A percentile compares a stretch with the other conserved stretches of the same genome.
Conservation (phyloP, 2,113 vertebrate genomes). For the Engystomops pustulosus region DNA sequence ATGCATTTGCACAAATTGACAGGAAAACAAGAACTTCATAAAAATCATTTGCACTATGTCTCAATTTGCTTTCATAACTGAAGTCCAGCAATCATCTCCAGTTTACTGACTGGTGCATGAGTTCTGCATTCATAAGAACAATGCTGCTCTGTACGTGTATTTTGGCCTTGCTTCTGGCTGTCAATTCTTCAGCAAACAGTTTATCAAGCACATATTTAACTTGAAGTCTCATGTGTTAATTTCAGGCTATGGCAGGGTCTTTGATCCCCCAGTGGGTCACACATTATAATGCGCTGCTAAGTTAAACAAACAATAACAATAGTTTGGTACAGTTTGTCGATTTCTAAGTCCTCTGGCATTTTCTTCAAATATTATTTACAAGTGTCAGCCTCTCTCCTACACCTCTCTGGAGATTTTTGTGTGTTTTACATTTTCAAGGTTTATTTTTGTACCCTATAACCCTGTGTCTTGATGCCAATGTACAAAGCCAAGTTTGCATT, state of each 20-base stretch:
- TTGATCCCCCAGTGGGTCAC: conserved; percentile 39
- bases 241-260: conserved; percentile 41
- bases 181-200: conserved; percentile 49
- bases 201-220: conserved; percentile 51
- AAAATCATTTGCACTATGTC: background rate
- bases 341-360: background rate
- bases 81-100: conserved; percentile 2
- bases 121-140: conserved; percentile 24
- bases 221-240: conserved; percentile 37
- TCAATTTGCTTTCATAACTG: background rate
- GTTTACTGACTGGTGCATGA: background rate
- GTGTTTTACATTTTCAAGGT: conserved; percentile 47
- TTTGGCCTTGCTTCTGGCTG: conserved; percentile 21
- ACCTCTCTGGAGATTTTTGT: conserved; percentile 13
- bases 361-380: conserved; percentile 29
- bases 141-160: conserved; percentile 11
- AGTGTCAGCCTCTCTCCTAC: conserved; percentile 8
- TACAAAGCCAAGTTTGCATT: conserved; percentile 42
- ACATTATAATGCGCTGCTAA: conserved; percentile 38
- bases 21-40: background rate
- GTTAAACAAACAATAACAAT: conserved; percentile 50
- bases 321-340: conserved; percentile 20
- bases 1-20: background rate
- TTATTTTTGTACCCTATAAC: conserved; percentile 29
- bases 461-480: conserved; percentile 20